Evolutionary conservation across 2,113 vertebrate genomes (phyloP).

Genomic region (Thalassoma bifasciatum): DNA sequence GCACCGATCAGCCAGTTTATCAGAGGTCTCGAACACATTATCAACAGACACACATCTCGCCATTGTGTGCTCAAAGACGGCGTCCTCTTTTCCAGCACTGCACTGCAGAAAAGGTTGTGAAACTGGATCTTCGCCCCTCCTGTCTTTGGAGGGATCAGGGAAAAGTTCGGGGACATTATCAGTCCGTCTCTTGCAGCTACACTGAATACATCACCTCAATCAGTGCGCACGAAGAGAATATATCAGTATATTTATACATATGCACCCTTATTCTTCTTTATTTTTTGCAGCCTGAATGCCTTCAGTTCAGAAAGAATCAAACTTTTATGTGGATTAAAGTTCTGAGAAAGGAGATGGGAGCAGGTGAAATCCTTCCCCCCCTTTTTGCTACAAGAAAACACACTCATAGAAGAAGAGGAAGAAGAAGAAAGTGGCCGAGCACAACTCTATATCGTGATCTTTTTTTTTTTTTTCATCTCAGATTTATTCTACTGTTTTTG

Average conservation of each 20-base stretch:
- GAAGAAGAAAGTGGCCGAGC: constrained; percentile 63
- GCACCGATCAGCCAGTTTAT: constrained; percentile 66
- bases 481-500: constrained; percentile 54
- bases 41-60: constrained; percentile 22
- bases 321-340: constrained; percentile 6
- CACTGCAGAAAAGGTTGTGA: constrained; percentile 69
- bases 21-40: constrained; percentile 69
- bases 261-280: constrained; percentile 28
- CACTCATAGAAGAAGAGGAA: constrained; percentile 1
- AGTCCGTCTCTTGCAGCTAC: constrained; percentile 49
- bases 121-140: constrained; percentile 77
- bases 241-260: neutral
- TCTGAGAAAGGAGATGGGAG: constrained; percentile 17
- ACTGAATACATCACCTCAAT: constrained; percentile 46
- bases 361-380: constrained; percentile 3
- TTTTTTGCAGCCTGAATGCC: constrained; percentile 60
- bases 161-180: constrained; percentile 64
- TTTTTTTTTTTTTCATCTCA: constrained; percentile 33
- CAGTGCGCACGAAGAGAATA: constrained; percentile 29
- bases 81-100: constrained; percentile 55
- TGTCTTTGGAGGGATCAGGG: constrained; percentile 68
- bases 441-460: constrained; percentile 73
- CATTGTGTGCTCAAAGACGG: constrained; percentile 27
- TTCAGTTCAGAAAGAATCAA: constrained; percentile 49
- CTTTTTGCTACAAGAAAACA: constrained; percentile 22